Base-by-base conservation (phyloP, 2,888 invertebrate genomes). In the Eupithecia subfuscata region DNA sequence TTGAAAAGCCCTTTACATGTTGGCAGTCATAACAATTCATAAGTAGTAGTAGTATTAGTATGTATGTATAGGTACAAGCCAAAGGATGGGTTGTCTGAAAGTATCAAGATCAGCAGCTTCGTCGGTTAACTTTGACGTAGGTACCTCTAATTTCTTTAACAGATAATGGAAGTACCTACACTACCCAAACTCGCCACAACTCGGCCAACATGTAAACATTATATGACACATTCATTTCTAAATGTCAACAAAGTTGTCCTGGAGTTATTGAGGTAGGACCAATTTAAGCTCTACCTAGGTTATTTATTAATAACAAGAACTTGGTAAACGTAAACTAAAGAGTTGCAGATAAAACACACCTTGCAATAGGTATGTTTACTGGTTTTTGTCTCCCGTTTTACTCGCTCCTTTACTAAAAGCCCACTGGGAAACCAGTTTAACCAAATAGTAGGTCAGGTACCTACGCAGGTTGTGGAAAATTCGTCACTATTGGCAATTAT, bases 331-430 rank as follows among this genome's bases (percentile, higher is more conserved):
- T 34, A 64, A 64, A 69, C 70, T 74, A 65, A 71, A 71, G 56
- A 67, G 73, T 71, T 74, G 71, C 22, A 69, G 71, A 74, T 74
- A 71, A 76, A 71, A 76, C 60, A 69, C 76, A 76, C 76, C 76
- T 76, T 76, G 74, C 74, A 34, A 34, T 34, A 64, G 18, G 64
- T 16, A 34, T 64, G 34, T 64, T 34, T 34, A 34, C 64, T 64
- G 16, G 30, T 30, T 64, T 64, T 34, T 34, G 34, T 30, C 34
- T 34, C 16, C 18, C 3, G 64, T 34, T 34, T 64, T 64, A 64
- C 34, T 64, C 5, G 16, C 18, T 34, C 8, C 34, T 64, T 30
- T 64, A 34, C 18, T 3, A 63, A 14, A 16, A 63, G 60, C 6
- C 5, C 12, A 60, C 25, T 25, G 14, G 22, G 60, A 60, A 60